A percentile compares a stretch with the other conserved stretches of the same genome.
phyloP scores from a whole-genome alignment of 2,113 vertebrate genomes.

The Caranx melampygus region DNA sequence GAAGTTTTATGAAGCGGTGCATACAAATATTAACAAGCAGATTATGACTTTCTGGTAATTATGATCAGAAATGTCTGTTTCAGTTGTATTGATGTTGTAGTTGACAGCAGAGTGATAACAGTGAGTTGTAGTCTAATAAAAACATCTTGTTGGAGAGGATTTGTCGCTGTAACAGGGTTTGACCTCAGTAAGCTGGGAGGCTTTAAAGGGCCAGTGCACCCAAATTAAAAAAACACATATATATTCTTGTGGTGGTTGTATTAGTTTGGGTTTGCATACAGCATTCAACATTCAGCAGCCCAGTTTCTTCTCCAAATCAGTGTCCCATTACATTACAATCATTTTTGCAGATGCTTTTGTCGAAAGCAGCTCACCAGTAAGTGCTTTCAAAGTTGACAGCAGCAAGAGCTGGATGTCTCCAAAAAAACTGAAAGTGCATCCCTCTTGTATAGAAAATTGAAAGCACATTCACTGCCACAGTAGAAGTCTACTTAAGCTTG shows the following conservation, averaged over 20 bases:
- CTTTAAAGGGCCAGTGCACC: slow-evolving; percentile 5
- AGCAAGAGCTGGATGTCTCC: neutral
- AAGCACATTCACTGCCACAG: neutral
- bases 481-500: neutral
- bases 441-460: neutral
- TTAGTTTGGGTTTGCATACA: neutral
- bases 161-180: slow-evolving; percentile 15
- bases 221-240: slow-evolving; percentile 17
- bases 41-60: slow-evolving; percentile 1
- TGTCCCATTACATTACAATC: neutral
- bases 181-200: neutral
- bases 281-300: neutral
- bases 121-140: neutral
- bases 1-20: neutral
- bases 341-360: neutral
- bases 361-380: neutral
- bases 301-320: neutral
- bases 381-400: slow-evolving; percentile 8
- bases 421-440: neutral
- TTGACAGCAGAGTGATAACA: neutral
- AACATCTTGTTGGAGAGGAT: slow-evolving; percentile 24
- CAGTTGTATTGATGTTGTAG: neutral
- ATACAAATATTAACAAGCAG: slow-evolving; percentile 34
- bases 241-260: slow-evolving; percentile 10
- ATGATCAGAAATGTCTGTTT: neutral